Evolutionary conservation across 2,797 vertebrate genomes (phyloP).

Genomic region (Xenops minutus): DNA sequence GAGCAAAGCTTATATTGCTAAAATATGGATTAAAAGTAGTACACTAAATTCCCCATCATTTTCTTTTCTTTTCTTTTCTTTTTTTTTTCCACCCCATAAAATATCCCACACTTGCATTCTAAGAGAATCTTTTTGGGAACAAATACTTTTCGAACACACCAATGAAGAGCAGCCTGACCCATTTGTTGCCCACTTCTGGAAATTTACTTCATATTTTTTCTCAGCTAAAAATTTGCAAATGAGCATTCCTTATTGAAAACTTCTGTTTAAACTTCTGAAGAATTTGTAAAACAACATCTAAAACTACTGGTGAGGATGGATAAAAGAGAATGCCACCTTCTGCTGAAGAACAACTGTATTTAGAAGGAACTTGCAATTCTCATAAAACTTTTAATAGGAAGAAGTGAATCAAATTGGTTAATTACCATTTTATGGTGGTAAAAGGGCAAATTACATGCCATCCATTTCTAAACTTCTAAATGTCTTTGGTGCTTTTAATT

Average conservation of each 20-base stretch:
- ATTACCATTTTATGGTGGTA: conserved; percentile 80
- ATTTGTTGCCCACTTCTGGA: background rate
- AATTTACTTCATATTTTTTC: conserved; percentile 4
- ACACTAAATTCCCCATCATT: background rate
- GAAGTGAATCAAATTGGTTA: conserved; percentile 80
- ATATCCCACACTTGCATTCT: background rate
- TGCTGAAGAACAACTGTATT: conserved; percentile 70
- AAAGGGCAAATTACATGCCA: conserved; percentile 80
- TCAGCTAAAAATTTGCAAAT: conserved; percentile 46
- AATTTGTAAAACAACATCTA: conserved; percentile 51
- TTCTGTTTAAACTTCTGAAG: conserved; percentile 59
- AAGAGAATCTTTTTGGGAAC: background rate
- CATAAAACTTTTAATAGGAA: conserved; percentile 80
- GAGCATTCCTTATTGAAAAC: conserved; percentile 50
- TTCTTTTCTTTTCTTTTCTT: background rate
- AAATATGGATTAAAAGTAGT: background rate
- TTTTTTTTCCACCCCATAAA: background rate
- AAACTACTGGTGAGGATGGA: conserved; percentile 52
- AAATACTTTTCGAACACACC: background rate
- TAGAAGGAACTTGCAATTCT: conserved; percentile 71
- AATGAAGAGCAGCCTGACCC: background rate
- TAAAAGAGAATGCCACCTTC: conserved; percentile 70
- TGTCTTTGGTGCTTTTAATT: conserved; percentile 79
- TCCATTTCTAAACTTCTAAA: conserved; percentile 80
- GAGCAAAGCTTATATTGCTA: background rate